A percentile compares a stretch with the other conserved stretches of the same genome.
phyloP scores from a whole-genome alignment of 2,797 vertebrate species.

The Neosilurus hyrtlii region DNA sequence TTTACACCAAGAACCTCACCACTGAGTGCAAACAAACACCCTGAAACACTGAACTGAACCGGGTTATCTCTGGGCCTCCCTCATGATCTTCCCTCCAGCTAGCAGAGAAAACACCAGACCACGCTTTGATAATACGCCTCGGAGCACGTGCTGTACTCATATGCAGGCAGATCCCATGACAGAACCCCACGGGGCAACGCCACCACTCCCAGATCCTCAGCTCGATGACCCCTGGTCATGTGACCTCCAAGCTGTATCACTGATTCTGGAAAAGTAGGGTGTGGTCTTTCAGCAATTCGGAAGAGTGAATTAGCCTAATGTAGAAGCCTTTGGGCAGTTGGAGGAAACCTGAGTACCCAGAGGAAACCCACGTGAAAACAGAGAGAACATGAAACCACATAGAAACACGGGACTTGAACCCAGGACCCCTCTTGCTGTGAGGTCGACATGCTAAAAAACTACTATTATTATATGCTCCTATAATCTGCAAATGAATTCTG shows the following conservation, averaged over 20 bases:
- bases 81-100: conserved; percentile 41
- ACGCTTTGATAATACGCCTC: conserved; percentile 21
- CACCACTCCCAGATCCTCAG: not conserved
- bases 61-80: conserved; percentile 22
- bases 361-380: too few species aligned
- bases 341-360: too few species aligned
- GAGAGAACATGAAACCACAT: too few species aligned
- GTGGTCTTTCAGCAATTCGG: not conserved
- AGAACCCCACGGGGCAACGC: conserved; percentile 29
- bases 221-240: conserved; percentile 15
- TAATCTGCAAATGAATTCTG: too few species aligned
- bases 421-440: too few species aligned
- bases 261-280: not conserved
- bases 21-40: not conserved
- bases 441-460: too few species aligned
- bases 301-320: too few species aligned
- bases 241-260: conserved; percentile 6
- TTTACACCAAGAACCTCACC: not conserved
- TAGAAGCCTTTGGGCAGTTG: too few species aligned
- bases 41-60: conserved; percentile 34
- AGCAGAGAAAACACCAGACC: conserved; percentile 18
- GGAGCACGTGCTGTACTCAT: conserved; percentile 23
- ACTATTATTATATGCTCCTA: too few species aligned
- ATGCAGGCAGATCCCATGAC: conserved; percentile 47
- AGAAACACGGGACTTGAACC: too few species aligned